A percentile compares a stretch with the other conserved stretches of the same genome.
Evolutionary conservation across 2,888 invertebrate genomes (phyloP).

Genomic region (Pelosia muscerda): DNA sequence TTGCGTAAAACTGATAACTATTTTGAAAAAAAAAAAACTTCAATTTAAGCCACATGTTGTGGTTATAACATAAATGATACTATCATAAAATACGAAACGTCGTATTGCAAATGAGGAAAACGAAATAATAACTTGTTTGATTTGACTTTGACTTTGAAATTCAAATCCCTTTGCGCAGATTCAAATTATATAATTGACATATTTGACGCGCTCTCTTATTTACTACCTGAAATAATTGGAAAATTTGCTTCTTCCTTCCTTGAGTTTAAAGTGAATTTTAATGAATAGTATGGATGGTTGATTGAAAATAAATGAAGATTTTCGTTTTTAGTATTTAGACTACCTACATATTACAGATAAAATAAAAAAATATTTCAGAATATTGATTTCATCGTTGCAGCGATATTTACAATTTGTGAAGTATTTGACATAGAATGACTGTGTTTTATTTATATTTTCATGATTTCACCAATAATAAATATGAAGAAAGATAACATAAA

Average conservation of each 20-base stretch:
- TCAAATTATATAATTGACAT: constrained; percentile 1
- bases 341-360: background rate
- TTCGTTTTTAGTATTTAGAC: too few species aligned
- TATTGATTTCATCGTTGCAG: too few species aligned
- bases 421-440: too few species aligned
- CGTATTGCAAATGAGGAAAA: background rate
- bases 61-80: too few species aligned
- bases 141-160: background rate
- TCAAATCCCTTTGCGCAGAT: background rate
- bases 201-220: background rate
- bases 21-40: background rate
- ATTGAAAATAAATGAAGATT: background rate
- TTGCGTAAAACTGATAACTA: background rate
- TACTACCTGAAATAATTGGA: background rate
- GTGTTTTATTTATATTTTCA: too few species aligned
- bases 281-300: background rate
- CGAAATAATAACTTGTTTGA: background rate
- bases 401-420: too few species aligned
- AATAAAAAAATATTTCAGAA: too few species aligned
- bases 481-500: too few species aligned
- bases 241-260: background rate
- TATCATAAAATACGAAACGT: background rate
- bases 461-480: too few species aligned
- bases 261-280: background rate
- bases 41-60: too few species aligned